Conservation (phyloP, 1,140 invertebrate species). For the Lordiphosa collinella region DNA sequence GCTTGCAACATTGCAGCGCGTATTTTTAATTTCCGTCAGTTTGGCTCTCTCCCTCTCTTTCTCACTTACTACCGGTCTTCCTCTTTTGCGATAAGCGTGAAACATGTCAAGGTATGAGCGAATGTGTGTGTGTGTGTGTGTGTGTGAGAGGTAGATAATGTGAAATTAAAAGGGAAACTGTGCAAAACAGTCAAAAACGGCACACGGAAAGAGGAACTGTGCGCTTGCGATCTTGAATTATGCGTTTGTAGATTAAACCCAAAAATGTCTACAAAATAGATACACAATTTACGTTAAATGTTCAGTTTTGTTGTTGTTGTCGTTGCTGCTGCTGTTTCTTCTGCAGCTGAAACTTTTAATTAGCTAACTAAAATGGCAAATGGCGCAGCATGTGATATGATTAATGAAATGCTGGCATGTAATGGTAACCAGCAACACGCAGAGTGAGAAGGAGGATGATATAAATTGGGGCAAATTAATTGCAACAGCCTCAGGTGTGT, state of each 20-base stretch:
- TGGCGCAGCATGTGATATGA: slow-evolving; percentile 69
- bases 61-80: not conserved
- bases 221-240: slow-evolving; percentile 74
- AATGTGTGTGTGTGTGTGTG: slow-evolving; percentile 26
- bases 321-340: too few relatives aligned
- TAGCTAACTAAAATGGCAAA: slow-evolving; percentile 71
- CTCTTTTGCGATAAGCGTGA: slow-evolving; percentile 62
- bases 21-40: slow-evolving; percentile 77
- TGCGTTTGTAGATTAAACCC: slow-evolving; percentile 62
- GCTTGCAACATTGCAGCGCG: slow-evolving; percentile 75
- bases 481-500: slow-evolving; percentile 72
- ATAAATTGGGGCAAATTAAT: slow-evolving; percentile 76
- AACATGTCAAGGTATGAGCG: slow-evolving; percentile 65
- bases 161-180: slow-evolving; percentile 76
- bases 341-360: slow-evolving; percentile 51
- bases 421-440: slow-evolving; percentile 54
- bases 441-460: slow-evolving; percentile 45
- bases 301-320: slow-evolving; percentile 25
- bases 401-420: slow-evolving; percentile 74
- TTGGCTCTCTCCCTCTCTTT: slow-evolving; percentile 25
- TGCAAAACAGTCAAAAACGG: slow-evolving; percentile 59
- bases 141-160: slow-evolving; percentile 65
- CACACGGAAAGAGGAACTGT: slow-evolving; percentile 59
- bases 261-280: slow-evolving; percentile 26
- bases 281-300: slow-evolving; percentile 67